Percentiles rank a stretch among this genome's conserved stretches.
phyloP scores from a whole-genome alignment of 2,113 vertebrate genomes.

The Nerophis lumbriciformis region DNA sequence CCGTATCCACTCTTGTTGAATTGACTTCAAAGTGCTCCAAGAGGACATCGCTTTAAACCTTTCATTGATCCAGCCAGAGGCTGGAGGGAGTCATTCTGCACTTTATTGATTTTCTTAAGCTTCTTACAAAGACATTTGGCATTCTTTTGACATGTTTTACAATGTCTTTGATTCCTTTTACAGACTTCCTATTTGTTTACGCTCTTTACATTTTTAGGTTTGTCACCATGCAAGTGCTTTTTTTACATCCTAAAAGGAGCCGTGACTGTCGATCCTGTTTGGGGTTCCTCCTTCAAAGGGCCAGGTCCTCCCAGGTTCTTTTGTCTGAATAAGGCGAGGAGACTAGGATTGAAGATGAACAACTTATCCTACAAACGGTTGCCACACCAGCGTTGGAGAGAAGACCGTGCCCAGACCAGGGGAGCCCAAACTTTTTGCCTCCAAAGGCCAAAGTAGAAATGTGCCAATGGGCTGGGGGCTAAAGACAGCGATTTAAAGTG shows the following conservation, averaged over 20 bases:
- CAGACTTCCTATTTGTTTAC: background rate
- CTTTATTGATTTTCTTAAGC: slow-evolving; percentile 9
- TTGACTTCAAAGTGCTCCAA: slow-evolving; percentile 17
- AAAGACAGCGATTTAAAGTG: no score
- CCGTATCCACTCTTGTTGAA: slow-evolving; percentile 10
- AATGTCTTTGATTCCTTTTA: background rate
- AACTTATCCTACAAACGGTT: no score
- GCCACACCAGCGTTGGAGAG: no score
- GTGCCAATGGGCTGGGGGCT: no score
- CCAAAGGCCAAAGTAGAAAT: no score
- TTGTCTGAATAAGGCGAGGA: no score
- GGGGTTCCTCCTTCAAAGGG: no score
- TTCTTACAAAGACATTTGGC: slow-evolving; percentile 41
- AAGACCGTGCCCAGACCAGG: no score
- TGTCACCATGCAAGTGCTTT: background rate
- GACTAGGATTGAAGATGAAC: no score
- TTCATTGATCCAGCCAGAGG: slow-evolving; percentile 5
- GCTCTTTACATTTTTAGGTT: background rate
- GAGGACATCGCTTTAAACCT: slow-evolving; percentile 5
- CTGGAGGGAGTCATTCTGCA: slow-evolving; percentile 1
- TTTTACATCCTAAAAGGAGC: background rate
- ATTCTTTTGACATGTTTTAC: slow-evolving; percentile 34
- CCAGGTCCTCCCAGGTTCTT: no score
- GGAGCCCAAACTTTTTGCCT: no score
- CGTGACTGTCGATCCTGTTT: background rate